Evolutionary conservation across 2,888 invertebrate species (phyloP).

Genomic region (Sarcophaga subvicina): DNA sequence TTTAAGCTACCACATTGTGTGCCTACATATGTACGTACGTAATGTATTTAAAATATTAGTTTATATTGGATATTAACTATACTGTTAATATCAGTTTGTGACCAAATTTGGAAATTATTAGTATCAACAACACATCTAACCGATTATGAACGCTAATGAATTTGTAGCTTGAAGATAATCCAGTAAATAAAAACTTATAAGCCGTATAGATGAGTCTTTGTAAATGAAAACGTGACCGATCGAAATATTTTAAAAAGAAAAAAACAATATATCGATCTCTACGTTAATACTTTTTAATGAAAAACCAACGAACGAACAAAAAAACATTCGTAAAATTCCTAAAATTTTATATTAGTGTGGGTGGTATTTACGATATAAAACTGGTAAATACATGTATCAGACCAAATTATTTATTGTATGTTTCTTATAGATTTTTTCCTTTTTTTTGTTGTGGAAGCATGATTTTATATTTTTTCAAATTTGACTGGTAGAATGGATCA

Average conservation of each 20-base stretch:
- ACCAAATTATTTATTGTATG: no score
- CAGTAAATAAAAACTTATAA: constrained; percentile 41
- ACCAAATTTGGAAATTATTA: constrained; percentile 54
- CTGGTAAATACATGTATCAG: constrained; percentile 20
- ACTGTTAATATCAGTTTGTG: not conserved
- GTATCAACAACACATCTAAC: constrained; percentile 59
- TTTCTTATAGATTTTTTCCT: not conserved
- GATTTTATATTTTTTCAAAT: not conserved
- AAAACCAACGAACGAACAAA: constrained; percentile 23
- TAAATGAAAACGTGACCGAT: constrained; percentile 36
- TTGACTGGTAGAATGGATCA: not conserved
- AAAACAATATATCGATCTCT: no score
- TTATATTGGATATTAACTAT: not conserved
- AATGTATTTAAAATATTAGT: not conserved
- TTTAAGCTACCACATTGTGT: no score
- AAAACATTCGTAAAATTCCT: constrained; percentile 40
- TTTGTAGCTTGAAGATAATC: constrained; percentile 34
- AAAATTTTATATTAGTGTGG: constrained; percentile 44
- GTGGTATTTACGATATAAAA: constrained; percentile 42
- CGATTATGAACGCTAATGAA: constrained; percentile 63
- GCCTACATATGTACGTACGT: not conserved
- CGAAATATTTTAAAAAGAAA: not conserved
- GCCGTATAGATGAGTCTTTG: constrained; percentile 31
- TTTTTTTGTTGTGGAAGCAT: not conserved
- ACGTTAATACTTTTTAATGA: not conserved